Base-by-base conservation (phyloP, 2,888 invertebrate genomes). In the Hololepta plana region DNA sequence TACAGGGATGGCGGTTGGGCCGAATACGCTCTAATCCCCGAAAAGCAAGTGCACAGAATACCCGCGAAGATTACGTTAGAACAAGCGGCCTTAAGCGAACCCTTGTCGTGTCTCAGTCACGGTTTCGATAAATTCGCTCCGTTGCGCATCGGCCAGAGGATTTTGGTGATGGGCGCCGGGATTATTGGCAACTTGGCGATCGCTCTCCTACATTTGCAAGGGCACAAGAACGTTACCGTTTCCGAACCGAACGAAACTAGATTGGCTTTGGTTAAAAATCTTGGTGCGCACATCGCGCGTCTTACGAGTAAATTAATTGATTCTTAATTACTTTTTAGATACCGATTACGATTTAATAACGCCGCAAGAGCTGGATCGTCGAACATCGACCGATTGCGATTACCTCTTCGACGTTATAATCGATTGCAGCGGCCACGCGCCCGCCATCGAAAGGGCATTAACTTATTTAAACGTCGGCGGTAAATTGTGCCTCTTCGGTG, bases 171-270 rank as follows among this genome's bases (percentile, higher is more conserved):
- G 1, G 77, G 77, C 1, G 73, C 75, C 27, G 77, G 77, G 2
- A 75, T 77, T 23, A 75, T 77, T 35, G 76, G 77, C 42, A 68
- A 67, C 40, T 51, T 79, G 1, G 77, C 75, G 74, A 51, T 67
- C 1, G 62, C 64, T 1, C 48, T 64, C 0, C 56, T 77, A 2
- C 75, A 77, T 42, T 59, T 69, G 4, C 69, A 70, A 21, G 77
- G 77, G 0, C 71, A 73, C 39, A 55, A 67, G 14, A 67, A 67
- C 6, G 74, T 79, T 2, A 72, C 70, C 0, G 59, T 77, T 4
- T 70, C 71, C 1, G 77, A 77, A 42, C 67, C 70, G 35, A 70
- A 70, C 41, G 44, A 49, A 7, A 36, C 45, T 1, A 51, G 68
- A 11, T 41, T 66, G 15, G 51, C 63, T 0, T 57, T 60, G 20